These are phyloP conservation scores for Acestrorhynchus altus DNA, from an alignment of 2,797 vertebrate species.

Conservation along the genomic window DNA sequence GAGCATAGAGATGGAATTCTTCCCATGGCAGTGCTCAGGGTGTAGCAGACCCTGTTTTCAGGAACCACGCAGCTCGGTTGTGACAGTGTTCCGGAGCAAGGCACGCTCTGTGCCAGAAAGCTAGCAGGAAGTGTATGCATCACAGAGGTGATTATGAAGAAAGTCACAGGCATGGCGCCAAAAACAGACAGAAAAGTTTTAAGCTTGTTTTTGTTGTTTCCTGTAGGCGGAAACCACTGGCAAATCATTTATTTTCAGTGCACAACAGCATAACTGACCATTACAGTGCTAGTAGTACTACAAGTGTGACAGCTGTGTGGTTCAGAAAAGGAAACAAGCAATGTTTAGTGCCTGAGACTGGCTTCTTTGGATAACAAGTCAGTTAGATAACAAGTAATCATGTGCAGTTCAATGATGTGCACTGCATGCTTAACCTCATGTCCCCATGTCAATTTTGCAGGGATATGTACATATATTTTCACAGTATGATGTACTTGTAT, in stretches of 20 bases:
- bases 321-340: neutral
- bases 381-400: too few species aligned
- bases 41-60: constrained; percentile 39
- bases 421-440: too few species aligned
- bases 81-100: constrained; percentile 46
- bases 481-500: too few species aligned
- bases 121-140: constrained; percentile 47
- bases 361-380: too few species aligned
- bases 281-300: neutral
- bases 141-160: constrained; percentile 41
- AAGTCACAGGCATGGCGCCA: constrained; percentile 13
- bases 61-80: constrained; percentile 44
- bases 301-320: neutral
- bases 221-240: constrained; percentile 15
- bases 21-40: constrained; percentile 15
- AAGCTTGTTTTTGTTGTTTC: constrained; percentile 43
- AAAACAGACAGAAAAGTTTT: constrained; percentile 26
- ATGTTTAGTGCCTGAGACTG: too few species aligned
- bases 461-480: too few species aligned
- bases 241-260: constrained; percentile 5
- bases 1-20: constrained; percentile 31
- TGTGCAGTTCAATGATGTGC: too few species aligned
- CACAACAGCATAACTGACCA: neutral
- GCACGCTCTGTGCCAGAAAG: constrained; percentile 31
- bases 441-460: too few species aligned